A percentile compares a stretch with the other conserved stretches of the same genome.
These are phyloP conservation scores for Drosophila saltans DNA, from an alignment of 1,140 invertebrate species.

Conservation along the genomic window DNA sequence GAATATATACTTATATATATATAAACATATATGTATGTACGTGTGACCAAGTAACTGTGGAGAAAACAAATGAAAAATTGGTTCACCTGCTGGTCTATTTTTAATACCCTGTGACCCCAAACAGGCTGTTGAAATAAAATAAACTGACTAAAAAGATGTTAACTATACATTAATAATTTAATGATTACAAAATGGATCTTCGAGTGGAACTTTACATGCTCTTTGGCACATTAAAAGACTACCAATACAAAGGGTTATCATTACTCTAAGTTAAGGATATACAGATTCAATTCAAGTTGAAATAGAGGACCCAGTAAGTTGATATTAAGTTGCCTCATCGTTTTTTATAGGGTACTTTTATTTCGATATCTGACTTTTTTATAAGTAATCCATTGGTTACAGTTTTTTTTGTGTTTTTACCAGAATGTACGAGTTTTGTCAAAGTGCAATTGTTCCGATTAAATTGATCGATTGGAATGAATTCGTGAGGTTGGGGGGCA, in stretches of 20 bases:
- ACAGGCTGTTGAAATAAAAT: not conserved
- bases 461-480: conserved; percentile 7
- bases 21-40: not conserved
- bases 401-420: conserved; percentile 12
- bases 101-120: not conserved
- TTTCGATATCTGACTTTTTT: not conserved
- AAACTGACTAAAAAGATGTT: not conserved
- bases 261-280: too few relatives aligned
- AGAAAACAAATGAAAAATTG: conserved; percentile 39
- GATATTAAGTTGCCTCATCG: not conserved
- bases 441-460: conserved; percentile 43
- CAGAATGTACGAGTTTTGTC: conserved; percentile 25
- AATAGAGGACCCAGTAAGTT: too few relatives aligned
- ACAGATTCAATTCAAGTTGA: too few relatives aligned
- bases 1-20: not conserved
- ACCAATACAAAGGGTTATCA: too few relatives aligned
- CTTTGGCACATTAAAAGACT: too few relatives aligned
- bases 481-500: not conserved
- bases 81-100: conserved; percentile 26
- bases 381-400: not conserved
- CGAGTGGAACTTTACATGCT: too few relatives aligned
- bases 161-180: too few relatives aligned
- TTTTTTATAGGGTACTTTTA: not conserved
- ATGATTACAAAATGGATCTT: too few relatives aligned
- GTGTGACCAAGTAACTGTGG: conserved; percentile 21